Conservation (phyloP, 2,888 invertebrate species). For the Tipula confusa region DNA sequence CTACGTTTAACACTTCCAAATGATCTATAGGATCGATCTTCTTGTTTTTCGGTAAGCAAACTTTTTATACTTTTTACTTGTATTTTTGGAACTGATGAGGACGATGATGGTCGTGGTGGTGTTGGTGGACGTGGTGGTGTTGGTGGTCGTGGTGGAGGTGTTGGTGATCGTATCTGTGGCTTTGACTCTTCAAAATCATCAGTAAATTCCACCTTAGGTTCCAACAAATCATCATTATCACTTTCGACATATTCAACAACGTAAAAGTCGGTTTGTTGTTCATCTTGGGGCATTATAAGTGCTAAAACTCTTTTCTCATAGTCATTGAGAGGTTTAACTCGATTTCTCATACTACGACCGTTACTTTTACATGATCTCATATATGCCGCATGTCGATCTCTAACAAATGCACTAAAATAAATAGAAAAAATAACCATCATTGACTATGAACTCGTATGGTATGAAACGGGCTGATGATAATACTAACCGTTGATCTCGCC, state of each 20-base stretch:
- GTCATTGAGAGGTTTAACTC: neutral
- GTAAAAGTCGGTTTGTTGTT: neutral
- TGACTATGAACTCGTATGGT: neutral
- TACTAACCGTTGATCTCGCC: neutral
- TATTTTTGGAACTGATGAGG: neutral
- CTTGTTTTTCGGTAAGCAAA: neutral
- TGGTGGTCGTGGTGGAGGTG: neutral
- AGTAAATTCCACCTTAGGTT: neutral
- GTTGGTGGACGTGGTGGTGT: neutral
- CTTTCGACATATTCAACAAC: neutral
- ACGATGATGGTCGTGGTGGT: neutral
- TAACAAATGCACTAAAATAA: neutral
- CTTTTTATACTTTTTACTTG: neutral
- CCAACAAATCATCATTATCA: neutral
- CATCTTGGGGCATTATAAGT: neutral
- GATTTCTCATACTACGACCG: neutral
- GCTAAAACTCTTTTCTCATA: neutral
- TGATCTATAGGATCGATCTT: neutral
- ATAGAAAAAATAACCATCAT: neutral
- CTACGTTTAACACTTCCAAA: neutral
- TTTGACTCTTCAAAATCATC: too few relatives aligned
- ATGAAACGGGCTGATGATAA: neutral
- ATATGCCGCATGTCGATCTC: neutral
- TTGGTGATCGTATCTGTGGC: neutral
- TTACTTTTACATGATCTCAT: neutral